Base-by-base conservation (phyloP, 2,888 invertebrate genomes). In the Orthosia cruda region DNA sequence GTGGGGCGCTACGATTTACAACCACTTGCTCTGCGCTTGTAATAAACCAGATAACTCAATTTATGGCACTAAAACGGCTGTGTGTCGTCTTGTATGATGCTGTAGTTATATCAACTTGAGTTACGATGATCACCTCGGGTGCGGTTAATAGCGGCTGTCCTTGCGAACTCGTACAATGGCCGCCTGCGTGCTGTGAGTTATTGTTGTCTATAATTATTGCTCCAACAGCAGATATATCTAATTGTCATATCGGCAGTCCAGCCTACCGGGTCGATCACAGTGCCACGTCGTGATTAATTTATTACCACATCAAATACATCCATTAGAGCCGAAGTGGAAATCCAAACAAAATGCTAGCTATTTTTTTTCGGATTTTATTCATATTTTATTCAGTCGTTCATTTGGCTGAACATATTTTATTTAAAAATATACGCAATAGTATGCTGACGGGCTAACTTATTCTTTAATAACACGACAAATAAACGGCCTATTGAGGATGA, bases 1-100 rank as follows among this genome's bases (percentile, higher is more conserved):
- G 89, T 88, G 79, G 83, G 85, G 77, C 79, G 81, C 86, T 81
- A 89, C 86, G 91, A 92, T 93, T 93, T 94, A 94, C 91, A 91
- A 89, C 90, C 91, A 89, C 91, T 91, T 91, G 90, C 88, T 90
- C 88, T 90, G 90, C 84, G 91, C 89, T 90, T 90, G 93, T 93
- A 93, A 94, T 94, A 93, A 93, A 93, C 92, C 88, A 91, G 93
- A 94, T 94, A 93, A 92, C 93, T 94, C 91, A 91, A 92, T 94
- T 93, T 93, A 93, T 92, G 91, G 91, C 89, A 89, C 90, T 90
- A 89, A 90, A 92, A 89, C 88, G 89, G 89, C 85, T 84, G 85
- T 87, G 87, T 89, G 90, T 91, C 91, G 89, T 87, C 89, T 91
- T 89, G 84, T 82, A 91, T 89, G 90, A 89, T 88, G 88, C 89